Evolutionary conservation across 2,888 invertebrate species (phyloP).

Genomic region (Drosophila longiperda): DNA sequence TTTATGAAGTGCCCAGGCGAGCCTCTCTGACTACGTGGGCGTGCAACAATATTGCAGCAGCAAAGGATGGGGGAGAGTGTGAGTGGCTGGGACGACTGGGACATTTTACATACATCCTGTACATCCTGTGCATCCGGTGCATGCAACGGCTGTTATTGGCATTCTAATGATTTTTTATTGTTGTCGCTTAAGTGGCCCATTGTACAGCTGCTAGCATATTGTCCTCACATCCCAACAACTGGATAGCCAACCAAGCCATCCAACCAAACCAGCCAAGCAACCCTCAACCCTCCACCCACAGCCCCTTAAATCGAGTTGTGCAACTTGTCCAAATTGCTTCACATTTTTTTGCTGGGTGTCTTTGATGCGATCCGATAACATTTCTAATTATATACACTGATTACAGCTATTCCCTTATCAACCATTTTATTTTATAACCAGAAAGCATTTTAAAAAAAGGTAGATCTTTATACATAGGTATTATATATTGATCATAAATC

Average conservation of each 20-base stretch:
- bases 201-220: constrained; percentile 78
- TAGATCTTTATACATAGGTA: not conserved
- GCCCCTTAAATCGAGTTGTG: constrained; percentile 13
- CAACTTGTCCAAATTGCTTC: constrained; percentile 30
- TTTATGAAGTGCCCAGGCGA: constrained; percentile 72
- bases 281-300: not conserved
- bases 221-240: constrained; percentile 50
- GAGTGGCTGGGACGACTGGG: not conserved
- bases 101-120: constrained; percentile 36
- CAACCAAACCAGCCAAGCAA: not conserved
- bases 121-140: constrained; percentile 52
- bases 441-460: not conserved
- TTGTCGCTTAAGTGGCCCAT: constrained; percentile 77
- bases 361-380: constrained; percentile 20
- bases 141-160: constrained; percentile 60
- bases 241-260: constrained; percentile 15
- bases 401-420: constrained; percentile 10
- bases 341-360: constrained; percentile 1
- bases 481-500: not conserved
- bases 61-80: not conserved
- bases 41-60: constrained; percentile 17
- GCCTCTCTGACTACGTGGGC: constrained; percentile 41
- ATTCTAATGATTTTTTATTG: constrained; percentile 79
- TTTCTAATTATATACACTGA: constrained; percentile 22
- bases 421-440: not conserved